Evolutionary conservation across 2,888 invertebrate genomes (phyloP).

Genomic region (Philhelius pedissequus): DNA sequence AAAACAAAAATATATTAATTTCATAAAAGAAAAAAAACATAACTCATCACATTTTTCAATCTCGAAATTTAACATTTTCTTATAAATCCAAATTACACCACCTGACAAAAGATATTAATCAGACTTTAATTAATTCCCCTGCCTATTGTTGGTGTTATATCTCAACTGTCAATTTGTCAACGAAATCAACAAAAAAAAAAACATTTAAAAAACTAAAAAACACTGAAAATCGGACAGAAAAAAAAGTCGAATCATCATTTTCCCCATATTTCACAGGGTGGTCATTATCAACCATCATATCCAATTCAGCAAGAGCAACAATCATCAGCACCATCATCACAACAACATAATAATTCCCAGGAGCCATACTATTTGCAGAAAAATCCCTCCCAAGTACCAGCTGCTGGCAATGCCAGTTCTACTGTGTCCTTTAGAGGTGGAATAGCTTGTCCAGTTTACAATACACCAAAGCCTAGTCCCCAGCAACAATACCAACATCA

Average conservation of each 20-base stretch:
- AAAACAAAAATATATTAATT: background rate
- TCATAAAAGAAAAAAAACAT: background rate
- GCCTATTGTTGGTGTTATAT: slow-evolving; percentile 36
- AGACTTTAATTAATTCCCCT: background rate
- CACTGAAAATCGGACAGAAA: slow-evolving; percentile 22
- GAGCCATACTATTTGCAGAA: slow-evolving; percentile 56
- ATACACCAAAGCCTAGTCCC: slow-evolving; percentile 60
- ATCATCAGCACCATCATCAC: slow-evolving; percentile 54
- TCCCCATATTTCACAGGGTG: slow-evolving; percentile 67
- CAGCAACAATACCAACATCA: slow-evolving; percentile 65
- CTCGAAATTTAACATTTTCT: background rate
- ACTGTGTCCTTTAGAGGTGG: slow-evolving; percentile 59
- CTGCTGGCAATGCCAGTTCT: slow-evolving; percentile 62
- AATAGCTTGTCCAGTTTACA: slow-evolving; percentile 45
- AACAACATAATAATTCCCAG: slow-evolving; percentile 48
- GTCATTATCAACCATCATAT: slow-evolving; percentile 68
- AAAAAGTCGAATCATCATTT: slow-evolving; percentile 55
- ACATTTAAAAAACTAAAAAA: too few relatives aligned
- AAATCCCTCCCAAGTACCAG: slow-evolving; percentile 41
- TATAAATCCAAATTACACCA: background rate
- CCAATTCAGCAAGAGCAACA: slow-evolving; percentile 64
- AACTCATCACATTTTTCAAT: too few relatives aligned
- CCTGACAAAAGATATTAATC: background rate
- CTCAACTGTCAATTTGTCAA: slow-evolving; percentile 36
- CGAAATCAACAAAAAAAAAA: slow-evolving; percentile 9